Evolutionary conservation across 2,797 vertebrate genomes (phyloP), one percentile per base, ranked within the genome.

Genomic region (Sphaeramia orbicularis): DNA sequence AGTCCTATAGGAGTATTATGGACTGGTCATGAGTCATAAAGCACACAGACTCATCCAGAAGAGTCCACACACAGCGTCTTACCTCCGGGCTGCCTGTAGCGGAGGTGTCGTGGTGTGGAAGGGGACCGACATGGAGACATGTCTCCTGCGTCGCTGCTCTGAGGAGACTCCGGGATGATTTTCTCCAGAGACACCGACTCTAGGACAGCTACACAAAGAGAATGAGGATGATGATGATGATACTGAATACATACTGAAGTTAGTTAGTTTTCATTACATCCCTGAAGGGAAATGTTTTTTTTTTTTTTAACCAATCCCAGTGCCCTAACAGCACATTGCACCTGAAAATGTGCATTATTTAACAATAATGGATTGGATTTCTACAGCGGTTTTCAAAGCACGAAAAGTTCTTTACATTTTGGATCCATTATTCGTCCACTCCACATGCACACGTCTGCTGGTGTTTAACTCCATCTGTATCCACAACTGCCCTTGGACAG

Each of bases 21-120:
- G 60, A 50, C 10, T 48, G 18, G 35, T 48, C 50, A 38, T 69
- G 76, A 81, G 58, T 71, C 65, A 85, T 49, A 57, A 64, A 48
- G n/a, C n/a, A 65, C 51, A 53, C 16, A 57, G 41, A 42, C 40
- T 48, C 13, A 60, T 7, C 19, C 37, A n/a, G 32, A 50, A 24
- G 21, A 37, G 41, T 45, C 13, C 24, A 51, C 43, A 61, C 50
- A 49, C 47, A 40, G 13, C 14, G 16, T 32, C 27, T 60, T 77
- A 98, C 97, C 96, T 95, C 95, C 96, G n/a, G 96, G 87, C 58
- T 94, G 96, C 58, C 97, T 94, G 63, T 95, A 98, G 75, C 97
- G 96, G 43, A 98, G 95, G 90, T 98, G 97, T n/a, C 96, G 92
- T 18, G 97, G 97, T 2, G 97, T 98, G 0, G 97, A 97, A 3